A percentile compares a stretch with the other conserved stretches of the same genome.
Conservation (phyloP, 2,113 vertebrate genomes). For the Eulemur macaco region DNA sequence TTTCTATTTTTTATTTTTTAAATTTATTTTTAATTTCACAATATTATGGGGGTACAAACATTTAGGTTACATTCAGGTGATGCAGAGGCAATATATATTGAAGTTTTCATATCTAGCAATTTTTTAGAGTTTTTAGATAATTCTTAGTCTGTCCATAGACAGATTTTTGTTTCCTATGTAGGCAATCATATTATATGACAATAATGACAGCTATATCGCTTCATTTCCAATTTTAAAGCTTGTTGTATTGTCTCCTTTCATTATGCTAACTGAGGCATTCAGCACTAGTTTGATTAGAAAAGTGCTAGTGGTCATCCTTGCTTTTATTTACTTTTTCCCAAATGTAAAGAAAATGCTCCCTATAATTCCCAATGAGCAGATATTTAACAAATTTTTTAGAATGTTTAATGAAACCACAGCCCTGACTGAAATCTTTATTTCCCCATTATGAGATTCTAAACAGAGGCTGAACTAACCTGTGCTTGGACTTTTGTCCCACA, state of each 20-base stretch:
- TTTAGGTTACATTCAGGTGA: no score
- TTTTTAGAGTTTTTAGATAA: not conserved
- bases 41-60: no score
- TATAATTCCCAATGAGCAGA: not conserved
- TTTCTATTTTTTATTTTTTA: no score
- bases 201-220: not conserved
- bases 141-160: not conserved
- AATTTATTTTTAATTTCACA: no score
- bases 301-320: not conserved
- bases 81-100: not conserved
- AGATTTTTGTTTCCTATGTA: not conserved
- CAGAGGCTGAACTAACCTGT: not conserved
- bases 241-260: not conserved
- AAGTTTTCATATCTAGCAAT: not conserved
- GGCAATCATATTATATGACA: not conserved
- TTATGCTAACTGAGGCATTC: not conserved
- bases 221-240: constrained; percentile 10
- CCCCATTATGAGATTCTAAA: not conserved
- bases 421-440: not conserved
- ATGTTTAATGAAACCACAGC: not conserved
- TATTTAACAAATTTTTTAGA: not conserved
- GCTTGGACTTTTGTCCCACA: not conserved
- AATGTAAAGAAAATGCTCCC: not conserved
- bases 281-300: not conserved
- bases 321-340: not conserved